Evolutionary conservation across 2,797 vertebrate species (phyloP), one percentile per base, ranked within the genome.

Genomic region (Urosaurus nigricauda): DNA sequence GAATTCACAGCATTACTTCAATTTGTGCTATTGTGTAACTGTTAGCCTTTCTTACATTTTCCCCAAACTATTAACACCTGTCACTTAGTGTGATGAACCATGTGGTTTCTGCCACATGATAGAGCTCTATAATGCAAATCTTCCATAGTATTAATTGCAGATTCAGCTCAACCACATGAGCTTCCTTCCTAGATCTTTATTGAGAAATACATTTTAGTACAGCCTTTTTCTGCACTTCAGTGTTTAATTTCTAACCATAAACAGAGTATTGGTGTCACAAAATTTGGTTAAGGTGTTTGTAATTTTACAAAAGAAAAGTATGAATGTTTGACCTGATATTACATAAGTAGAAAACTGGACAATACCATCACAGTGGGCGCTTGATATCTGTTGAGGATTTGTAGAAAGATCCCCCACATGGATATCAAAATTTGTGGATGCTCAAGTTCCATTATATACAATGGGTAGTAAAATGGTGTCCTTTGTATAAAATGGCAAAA

Each of bases 301-400:
- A 58, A 68, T 68, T 68, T 68, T 32, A 68, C 65, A 32, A 32
- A 68, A 68, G 29, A 68, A 60, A 43, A 75, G 29, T 56, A 19
- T 86, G 78, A 78, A 68, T 86, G 13, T 79, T 47, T 86, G 47
- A 53, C 13, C 16, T 79, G 79, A 51, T 17, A n/a, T 19, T 60
- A 78, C 63, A 19, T 65, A 65, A 40, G 51, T n/a, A n/a, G n/a
- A 68, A 65, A 43, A 79, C 63, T 37, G 37, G 29, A n/a, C 13
- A 43, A 79, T 63, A 77, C 13, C 11, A 65, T 65, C 17, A 60
- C 40, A 78, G 0, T 51, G 47, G 47, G 47, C 7, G 1, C 47
- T 9, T 51, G 6, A 51, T 51, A 51, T 51, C 47, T 51, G 47
- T 8, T 51, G 47, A 11, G 47, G 47, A 8, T 51, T 51, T 51